Base-by-base conservation (phyloP, 2,797 vertebrate species). In the Otus scops region DNA sequence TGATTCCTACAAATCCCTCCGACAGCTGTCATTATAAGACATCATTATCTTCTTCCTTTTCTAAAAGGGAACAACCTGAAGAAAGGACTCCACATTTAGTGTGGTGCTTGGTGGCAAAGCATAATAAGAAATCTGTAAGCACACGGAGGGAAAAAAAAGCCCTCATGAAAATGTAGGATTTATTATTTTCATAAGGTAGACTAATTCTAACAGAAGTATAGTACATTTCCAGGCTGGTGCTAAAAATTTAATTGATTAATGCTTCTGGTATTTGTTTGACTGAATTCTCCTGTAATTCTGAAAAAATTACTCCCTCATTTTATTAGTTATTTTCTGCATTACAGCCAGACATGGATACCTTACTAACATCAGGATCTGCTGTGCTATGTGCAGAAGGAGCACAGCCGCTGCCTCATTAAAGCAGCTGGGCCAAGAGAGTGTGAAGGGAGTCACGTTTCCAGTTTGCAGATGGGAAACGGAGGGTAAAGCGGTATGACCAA, bases 161-260 rank as follows among this genome's bases (percentile, higher is more conserved):
- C 34, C 70, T 60, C 71, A 75, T 91, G 88, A 95, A 96, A 96
- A 76, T 43, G 39, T 56, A 90, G 74, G 80, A 96, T 97, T 97
- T 96, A 96, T 97, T 95, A 94, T 95, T 95, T 97, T 96, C 96
- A 96, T 96, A 94, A 96, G 82, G 51, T 77, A 88, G 73, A 74
- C 69, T 71, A 78, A 16, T 88, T 95, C 56, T 92, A 85, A 74
- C 20, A 75, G 85, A 95, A 89, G 38, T 70, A 48, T 12, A 32
- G 32, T n/a, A 68, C 32, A 34, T 80, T 94, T 97, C 43, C n/a
- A 86, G 87, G 18, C 21, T 48, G 38, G 28, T 65, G 64, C 32
- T 91, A 74, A 67, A 95, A 93, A 92, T 94, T 15, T 92, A 89
- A 86, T 76, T 76, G 82, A 92, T 95, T 67, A 95, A 85, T 63